A percentile compares a stretch with the other conserved stretches of the same genome.
phyloP scores from a whole-genome alignment of 2,888 invertebrate genomes.

The Hypsopygia costalis region DNA sequence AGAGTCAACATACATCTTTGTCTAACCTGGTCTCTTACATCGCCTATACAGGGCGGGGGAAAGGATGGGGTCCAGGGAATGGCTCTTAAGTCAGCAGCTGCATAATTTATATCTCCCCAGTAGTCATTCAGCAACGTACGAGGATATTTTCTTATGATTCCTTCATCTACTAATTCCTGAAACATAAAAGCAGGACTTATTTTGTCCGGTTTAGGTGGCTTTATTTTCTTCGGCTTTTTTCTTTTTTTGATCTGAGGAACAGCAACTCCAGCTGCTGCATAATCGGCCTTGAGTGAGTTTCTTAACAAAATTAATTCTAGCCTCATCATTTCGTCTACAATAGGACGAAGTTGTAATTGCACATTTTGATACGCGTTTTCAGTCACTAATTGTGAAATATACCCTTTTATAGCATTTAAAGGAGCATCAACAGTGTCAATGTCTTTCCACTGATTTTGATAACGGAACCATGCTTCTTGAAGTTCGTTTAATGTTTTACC shows the following conservation, averaged over 20 bases:
- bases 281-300: conserved; percentile 73
- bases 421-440: conserved; percentile 64
- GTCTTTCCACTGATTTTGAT: conserved; percentile 56
- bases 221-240: conserved; percentile 59
- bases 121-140: conserved; percentile 81
- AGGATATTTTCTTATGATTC: conserved; percentile 85
- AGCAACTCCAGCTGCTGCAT: conserved; percentile 25
- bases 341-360: conserved; percentile 83
- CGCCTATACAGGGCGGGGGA: conserved; percentile 80
- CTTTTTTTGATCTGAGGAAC: conserved; percentile 51
- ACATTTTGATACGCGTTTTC: conserved; percentile 83
- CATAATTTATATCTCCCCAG: conserved; percentile 85
- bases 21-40: conserved; percentile 80
- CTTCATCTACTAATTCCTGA: conserved; percentile 84
- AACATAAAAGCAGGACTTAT: conserved; percentile 83
- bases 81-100: conserved; percentile 73
- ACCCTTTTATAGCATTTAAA: conserved; percentile 80
- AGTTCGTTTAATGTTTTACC: conserved; percentile 39
- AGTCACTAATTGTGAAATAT: conserved; percentile 83
- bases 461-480: conserved; percentile 42
- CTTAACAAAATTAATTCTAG: conserved; percentile 76
- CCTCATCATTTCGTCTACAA: conserved; percentile 86
- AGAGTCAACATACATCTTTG: conserved; percentile 82
- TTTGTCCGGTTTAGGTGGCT: conserved; percentile 82
- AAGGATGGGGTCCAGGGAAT: conserved; percentile 61